phyloP scores from a whole-genome alignment of 2,888 invertebrate genomes.

The Capitulum mitella region DNA sequence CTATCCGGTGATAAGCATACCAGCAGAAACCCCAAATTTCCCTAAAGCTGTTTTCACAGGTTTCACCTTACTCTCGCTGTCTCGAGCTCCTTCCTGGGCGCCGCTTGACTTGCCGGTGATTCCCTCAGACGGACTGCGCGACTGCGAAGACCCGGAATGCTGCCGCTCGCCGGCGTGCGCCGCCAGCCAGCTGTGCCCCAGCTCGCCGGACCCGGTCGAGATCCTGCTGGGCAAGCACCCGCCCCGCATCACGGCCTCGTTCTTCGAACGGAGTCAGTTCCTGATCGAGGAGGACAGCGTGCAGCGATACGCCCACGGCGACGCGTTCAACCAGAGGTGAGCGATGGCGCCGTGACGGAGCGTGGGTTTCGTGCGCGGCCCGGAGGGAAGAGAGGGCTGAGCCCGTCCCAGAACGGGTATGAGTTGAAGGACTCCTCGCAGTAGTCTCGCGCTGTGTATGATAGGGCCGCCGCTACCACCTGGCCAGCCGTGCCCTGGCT shows the following conservation, averaged over 20 bases:
- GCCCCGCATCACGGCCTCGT: constrained; percentile 92
- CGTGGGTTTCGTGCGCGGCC: too few relatives aligned
- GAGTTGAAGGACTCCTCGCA: too few relatives aligned
- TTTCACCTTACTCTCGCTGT: too few relatives aligned
- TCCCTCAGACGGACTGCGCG: constrained; percentile 79
- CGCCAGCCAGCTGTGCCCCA: constrained; percentile 82
- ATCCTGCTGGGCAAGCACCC: constrained; percentile 91
- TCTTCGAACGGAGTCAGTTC: constrained; percentile 97
- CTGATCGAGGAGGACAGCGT: constrained; percentile 96
- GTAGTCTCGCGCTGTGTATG: too few relatives aligned
- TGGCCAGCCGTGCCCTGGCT: too few relatives aligned
- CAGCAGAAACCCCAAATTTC: too few relatives aligned
- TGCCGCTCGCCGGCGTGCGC: constrained; percentile 75
- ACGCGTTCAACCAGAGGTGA: constrained; percentile 96
- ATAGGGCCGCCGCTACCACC: too few relatives aligned
- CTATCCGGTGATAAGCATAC: too few relatives aligned
- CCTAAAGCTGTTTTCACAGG: too few relatives aligned
- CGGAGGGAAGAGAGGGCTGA: too few relatives aligned
- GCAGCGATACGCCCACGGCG: constrained; percentile 92
- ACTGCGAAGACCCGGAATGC: constrained; percentile 98
- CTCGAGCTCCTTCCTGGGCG: neutral
- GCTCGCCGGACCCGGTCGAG: constrained; percentile 82
- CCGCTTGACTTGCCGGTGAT: neutral
- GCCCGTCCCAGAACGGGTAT: too few relatives aligned
- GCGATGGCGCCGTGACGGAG: too few relatives aligned